phyloP scores from a whole-genome alignment of 2,797 vertebrate species.

The Erpetoichthys calabaricus region DNA sequence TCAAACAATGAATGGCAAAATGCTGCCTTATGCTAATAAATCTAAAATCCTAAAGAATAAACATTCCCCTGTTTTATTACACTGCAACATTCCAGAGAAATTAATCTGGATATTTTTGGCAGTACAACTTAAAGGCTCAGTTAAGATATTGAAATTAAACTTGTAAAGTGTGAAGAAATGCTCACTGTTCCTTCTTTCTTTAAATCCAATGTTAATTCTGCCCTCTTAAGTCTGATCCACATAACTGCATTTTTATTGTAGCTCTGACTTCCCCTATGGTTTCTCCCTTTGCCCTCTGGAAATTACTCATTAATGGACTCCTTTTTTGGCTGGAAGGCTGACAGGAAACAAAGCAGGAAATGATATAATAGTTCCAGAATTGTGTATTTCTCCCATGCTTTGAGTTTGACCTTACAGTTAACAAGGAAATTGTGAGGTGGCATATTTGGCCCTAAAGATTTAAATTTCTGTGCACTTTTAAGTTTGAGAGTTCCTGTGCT shows the following conservation, averaged over 20 bases:
- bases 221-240: slow-evolving; percentile 64
- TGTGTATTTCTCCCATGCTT: slow-evolving; percentile 43
- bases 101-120: too few species aligned
- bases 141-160: too few species aligned
- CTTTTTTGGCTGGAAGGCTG: slow-evolving; percentile 48
- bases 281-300: slow-evolving; percentile 41
- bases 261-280: slow-evolving; percentile 21
- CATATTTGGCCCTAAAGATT: slow-evolving; percentile 21
- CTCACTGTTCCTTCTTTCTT: slow-evolving; percentile 2
- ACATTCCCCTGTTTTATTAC: too few species aligned
- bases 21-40: too few species aligned
- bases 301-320: slow-evolving; percentile 50
- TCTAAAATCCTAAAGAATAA: too few species aligned
- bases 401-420: slow-evolving; percentile 39
- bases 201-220: slow-evolving; percentile 35
- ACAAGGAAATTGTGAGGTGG: slow-evolving; percentile 33
- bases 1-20: too few species aligned
- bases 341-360: slow-evolving; percentile 70
- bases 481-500: slow-evolving; percentile 10
- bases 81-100: too few species aligned
- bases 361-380: slow-evolving; percentile 52
- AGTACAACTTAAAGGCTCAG: too few species aligned
- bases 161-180: too few species aligned
- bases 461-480: slow-evolving; percentile 10
- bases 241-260: slow-evolving; percentile 44